Evolutionary conservation across 1,140 invertebrate genomes (phyloP), one percentile per base, ranked within the genome.

Genomic region (Nautilus pompilius): DNA sequence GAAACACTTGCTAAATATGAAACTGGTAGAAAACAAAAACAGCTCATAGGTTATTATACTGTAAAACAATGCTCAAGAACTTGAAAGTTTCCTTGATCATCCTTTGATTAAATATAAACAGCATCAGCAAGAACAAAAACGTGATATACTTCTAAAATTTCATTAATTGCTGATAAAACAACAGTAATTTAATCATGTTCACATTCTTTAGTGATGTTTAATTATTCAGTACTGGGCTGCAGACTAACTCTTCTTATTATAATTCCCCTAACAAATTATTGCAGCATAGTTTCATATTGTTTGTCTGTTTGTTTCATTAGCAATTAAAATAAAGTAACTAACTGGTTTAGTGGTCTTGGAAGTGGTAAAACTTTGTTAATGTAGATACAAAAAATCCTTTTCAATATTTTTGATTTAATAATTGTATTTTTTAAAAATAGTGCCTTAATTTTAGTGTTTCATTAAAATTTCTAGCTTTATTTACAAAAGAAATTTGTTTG

Each of bases 391-490:
- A 15, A 24, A 30, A 8, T 26, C 8, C 5, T 32, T 8, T 54
- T 41, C 20, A 5, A 54, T 10, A 15, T 34, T 17, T 28, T 15
- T 17, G 13, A 45, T 5, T 5, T 15, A 58, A 6, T 22, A 17
- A n/a, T 36, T 24, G 34, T 26, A 58, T 58, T 4, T 58, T 41
- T 41, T n/a, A 22, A 22, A 8, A 46, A 59, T 59, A 59, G 24
- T 20, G 3, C 17, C 22, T 22, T 20, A 59, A 17, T 15, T 20
- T 8, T 54, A 54, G 13, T 24, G n/a, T 17, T n/a, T 17, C 13
- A n/a, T n/a, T n/a, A n/a, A n/a, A n/a, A n/a, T n/a, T 30, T 15
- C 30, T 17, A 57, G 28, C 24, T 13, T 32, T 8, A 26, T n/a
- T 32, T 32, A 57, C 15, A 17, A 30, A 29, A 57, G 17, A 3